phyloP scores from a whole-genome alignment of 2,113 vertebrate genomes.

The Chiloscyllium plagiosum region DNA sequence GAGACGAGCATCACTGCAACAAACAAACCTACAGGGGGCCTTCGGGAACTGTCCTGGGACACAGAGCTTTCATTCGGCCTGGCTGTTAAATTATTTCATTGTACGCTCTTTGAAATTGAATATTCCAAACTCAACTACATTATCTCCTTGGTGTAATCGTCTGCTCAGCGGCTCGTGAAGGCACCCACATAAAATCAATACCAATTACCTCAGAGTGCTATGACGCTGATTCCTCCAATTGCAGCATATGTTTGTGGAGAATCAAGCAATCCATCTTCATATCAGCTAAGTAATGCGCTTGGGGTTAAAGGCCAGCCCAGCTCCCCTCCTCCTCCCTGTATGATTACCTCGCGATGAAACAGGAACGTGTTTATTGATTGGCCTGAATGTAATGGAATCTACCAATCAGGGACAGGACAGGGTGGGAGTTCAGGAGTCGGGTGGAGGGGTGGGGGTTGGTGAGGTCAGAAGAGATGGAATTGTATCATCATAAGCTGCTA shows the following conservation, averaged over 20 bases:
- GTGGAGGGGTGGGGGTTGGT: background rate
- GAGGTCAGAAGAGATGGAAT: background rate
- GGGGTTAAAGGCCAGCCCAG: conserved; percentile 50
- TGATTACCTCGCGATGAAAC: conserved; percentile 54
- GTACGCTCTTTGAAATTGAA: background rate
- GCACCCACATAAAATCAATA: conserved; percentile 61
- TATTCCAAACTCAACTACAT: conserved; percentile 44
- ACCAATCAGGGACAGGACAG: background rate
- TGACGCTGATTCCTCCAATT: conserved; percentile 64
- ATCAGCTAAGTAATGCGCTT: conserved; percentile 53
- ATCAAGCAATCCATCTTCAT: conserved; percentile 75
- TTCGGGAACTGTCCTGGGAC: background rate
- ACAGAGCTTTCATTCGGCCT: background rate
- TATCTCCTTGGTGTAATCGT: conserved; percentile 47
- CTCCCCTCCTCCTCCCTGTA: conserved; percentile 39
- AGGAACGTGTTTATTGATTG: conserved; percentile 56
- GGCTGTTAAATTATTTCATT: conserved; percentile 1
- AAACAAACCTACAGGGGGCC: background rate
- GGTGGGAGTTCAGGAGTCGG: background rate
- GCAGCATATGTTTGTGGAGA: conserved; percentile 72
- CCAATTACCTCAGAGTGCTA: conserved; percentile 65
- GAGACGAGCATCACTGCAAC: too few relatives aligned
- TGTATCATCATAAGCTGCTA: background rate
- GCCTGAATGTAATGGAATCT: conserved; percentile 31
- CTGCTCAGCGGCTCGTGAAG: conserved; percentile 46